phyloP scores from a whole-genome alignment of 2,888 invertebrate genomes.

The Gibbula magus region DNA sequence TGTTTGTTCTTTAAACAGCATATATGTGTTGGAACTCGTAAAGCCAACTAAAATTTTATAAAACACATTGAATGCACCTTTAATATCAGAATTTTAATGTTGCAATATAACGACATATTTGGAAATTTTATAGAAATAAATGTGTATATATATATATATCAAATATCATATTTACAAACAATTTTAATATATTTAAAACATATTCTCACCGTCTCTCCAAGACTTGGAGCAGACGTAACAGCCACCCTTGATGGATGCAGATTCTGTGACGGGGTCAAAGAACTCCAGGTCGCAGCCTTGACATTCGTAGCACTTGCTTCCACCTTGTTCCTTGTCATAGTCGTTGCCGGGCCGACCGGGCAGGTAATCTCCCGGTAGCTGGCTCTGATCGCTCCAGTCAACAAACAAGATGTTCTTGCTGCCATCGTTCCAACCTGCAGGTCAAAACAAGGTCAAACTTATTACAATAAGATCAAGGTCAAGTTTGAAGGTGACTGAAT shows the following conservation, averaged over 20 bases:
- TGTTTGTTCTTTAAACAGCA: too few relatives aligned
- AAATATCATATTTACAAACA: too few relatives aligned
- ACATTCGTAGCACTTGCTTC: slow-evolving; percentile 52
- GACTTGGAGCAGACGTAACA: slow-evolving; percentile 56
- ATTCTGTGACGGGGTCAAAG: slow-evolving; percentile 43
- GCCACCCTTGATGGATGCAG: slow-evolving; percentile 37
- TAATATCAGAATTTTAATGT: too few relatives aligned
- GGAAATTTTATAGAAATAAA: too few relatives aligned
- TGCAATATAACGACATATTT: too few relatives aligned
- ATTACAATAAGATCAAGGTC: not conserved
- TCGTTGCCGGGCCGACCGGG: slow-evolving; percentile 47
- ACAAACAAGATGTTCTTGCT: slow-evolving; percentile 48
- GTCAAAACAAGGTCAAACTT: not conserved
- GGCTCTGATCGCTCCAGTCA: slow-evolving; percentile 52
- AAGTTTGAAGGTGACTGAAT: too few relatives aligned
- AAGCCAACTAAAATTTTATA: too few relatives aligned
- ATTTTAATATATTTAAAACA: too few relatives aligned
- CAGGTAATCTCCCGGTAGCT: slow-evolving; percentile 47
- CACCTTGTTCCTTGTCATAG: slow-evolving; percentile 45
- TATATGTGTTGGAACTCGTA: too few relatives aligned
- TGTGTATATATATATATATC: too few relatives aligned
- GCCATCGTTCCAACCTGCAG: slow-evolving; percentile 58
- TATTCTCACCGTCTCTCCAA: slow-evolving; percentile 49
- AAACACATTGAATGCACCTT: too few relatives aligned
- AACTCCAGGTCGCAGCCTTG: slow-evolving; percentile 47